Evolutionary conservation across 2,888 invertebrate species (phyloP), one percentile per base, ranked within the genome.

Genomic region (Euproctis similis): DNA sequence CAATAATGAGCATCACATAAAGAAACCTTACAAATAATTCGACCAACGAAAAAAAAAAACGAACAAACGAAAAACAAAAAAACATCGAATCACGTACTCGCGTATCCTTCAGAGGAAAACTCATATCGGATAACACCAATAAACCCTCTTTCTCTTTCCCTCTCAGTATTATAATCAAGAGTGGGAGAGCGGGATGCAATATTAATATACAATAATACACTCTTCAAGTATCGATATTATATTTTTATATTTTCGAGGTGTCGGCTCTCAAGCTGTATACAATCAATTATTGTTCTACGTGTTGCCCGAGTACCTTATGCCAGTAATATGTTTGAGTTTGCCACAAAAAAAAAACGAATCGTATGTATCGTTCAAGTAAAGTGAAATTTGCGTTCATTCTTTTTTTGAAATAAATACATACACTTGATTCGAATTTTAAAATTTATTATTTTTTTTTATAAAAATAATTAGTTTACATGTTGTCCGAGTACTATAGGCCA

Each of bases 11-110:
- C 81, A 73, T 75, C 81, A 77, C 74, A 80, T 80, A 80, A 78
- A 66, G 82, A 84, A 84, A 72, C 82, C 82, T 66, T 81, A 82
- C 82, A 82, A 84, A 82, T 81, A 81, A 82, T 78, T 78, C 76
- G 60, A 78, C 73, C 78, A 67, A 78, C 73, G 72, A 78, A 82
- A 81, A 81, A 84, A 81, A 73, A 71, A n/a, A n/a, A n/a, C n/a
- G n/a, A n/a, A n/a, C n/a, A n/a, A n/a, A n/a, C n/a, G n/a, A n/a
- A n/a, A n/a, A n/a, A n/a, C n/a, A n/a, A n/a, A n/a, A n/a, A n/a
- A n/a, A 65, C 59, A 74, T 75, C 67, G 80, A 82, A 81, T 82
- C 82, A 84, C 82, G 81, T 81, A 76, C 76, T 62, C n/a, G 51
- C 14, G 66, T 71, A 80, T 78, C 74, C 80, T 81, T 76, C 68